phyloP scores from a whole-genome alignment of 2,797 vertebrate species.

The Acrossocheilus wenchowensis region DNA sequence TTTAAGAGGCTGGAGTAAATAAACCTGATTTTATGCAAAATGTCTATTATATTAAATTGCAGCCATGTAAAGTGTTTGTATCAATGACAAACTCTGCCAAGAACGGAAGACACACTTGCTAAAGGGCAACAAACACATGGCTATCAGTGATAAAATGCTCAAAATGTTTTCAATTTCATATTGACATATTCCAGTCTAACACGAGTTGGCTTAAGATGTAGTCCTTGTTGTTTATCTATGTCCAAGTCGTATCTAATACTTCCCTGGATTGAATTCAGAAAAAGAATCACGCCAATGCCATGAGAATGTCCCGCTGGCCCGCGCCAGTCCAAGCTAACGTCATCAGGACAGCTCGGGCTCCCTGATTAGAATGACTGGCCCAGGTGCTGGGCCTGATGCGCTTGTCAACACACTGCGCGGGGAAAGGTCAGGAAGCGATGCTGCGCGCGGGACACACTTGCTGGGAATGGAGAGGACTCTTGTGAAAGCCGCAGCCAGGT shows the following conservation, averaged over 20 bases:
- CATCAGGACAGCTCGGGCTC: conserved; percentile 3
- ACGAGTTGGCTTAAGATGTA: neutral
- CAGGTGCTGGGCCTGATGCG: conserved; percentile 48
- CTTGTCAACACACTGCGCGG: conserved; percentile 28
- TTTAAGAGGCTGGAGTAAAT: neutral
- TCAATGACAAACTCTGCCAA: neutral
- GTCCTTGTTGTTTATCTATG: neutral
- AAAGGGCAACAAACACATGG: neutral
- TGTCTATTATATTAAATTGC: neutral
- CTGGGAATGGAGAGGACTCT: conserved; percentile 26
- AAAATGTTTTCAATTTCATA: neutral
- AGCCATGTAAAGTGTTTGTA: neutral
- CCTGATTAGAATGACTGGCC: conserved; percentile 51
- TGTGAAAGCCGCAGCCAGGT: conserved; percentile 21
- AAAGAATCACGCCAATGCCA: conserved; percentile 34
- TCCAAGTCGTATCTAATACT: neutral
- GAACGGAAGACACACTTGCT: neutral
- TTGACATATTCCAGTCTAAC: neutral
- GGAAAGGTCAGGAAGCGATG: conserved; percentile 54
- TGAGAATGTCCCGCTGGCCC: conserved; percentile 46
- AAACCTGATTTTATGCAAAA: neutral
- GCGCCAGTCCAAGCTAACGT: neutral
- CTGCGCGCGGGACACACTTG: neutral
- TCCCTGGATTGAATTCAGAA: conserved; percentile 29
- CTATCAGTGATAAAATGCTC: neutral